Conservation (phyloP, 2,113 vertebrate genomes). For the Cettia cetti region DNA sequence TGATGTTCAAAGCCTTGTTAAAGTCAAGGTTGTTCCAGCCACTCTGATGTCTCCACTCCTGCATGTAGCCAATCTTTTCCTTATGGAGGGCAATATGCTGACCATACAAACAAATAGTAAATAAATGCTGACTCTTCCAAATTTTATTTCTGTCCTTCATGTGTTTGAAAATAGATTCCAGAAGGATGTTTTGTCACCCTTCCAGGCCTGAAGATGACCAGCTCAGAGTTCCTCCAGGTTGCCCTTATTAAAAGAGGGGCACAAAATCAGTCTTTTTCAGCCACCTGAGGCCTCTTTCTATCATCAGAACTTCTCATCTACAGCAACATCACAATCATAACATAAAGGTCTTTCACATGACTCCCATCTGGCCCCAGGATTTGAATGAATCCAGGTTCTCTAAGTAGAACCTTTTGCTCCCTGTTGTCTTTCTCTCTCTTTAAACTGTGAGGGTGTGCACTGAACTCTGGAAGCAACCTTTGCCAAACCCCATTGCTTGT, state of each 20-base stretch:
- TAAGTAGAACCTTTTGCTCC: not conserved
- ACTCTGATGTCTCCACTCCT: not conserved
- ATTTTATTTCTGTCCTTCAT: not conserved
- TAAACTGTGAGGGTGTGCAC: not conserved
- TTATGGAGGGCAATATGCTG: too few relatives aligned
- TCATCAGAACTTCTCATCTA: not conserved
- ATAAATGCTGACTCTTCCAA: not conserved
- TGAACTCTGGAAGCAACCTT: not conserved
- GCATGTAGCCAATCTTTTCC: not conserved
- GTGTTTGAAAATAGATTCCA: not conserved
- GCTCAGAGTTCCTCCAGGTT: accelerated
- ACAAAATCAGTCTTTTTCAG: not conserved
- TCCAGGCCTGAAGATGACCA: not conserved
- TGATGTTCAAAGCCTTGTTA: not conserved
- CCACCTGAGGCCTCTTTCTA: not conserved
- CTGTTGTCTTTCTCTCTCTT: not conserved
- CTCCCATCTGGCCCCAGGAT: not conserved
- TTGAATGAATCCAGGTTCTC: too few relatives aligned
- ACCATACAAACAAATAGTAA: not conserved
- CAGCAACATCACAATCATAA: not conserved
- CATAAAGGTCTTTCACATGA: not conserved
- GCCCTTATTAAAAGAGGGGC: not conserved
- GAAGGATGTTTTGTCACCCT: not conserved
- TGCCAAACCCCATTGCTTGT: not conserved
- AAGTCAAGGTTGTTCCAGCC: not conserved